These are phyloP conservation scores for Myoxocephalus aenaeus DNA, from an alignment of 2,797 vertebrate genomes.

Conservation along the genomic window DNA sequence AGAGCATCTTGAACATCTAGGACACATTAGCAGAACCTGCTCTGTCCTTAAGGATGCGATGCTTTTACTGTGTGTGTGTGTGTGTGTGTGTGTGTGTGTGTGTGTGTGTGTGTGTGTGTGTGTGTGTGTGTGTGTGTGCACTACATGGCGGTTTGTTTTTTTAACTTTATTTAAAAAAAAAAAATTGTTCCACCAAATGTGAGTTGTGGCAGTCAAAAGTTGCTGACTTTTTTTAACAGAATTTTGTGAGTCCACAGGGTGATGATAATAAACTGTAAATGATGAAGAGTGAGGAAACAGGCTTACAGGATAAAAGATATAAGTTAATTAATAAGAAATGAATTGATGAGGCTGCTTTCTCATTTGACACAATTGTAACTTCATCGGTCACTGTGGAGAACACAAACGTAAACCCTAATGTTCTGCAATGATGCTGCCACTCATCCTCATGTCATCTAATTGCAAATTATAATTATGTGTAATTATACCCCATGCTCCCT, in stretches of 20 bases:
- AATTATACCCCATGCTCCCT: slow-evolving; percentile 28
- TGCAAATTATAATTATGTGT: slow-evolving; percentile 43
- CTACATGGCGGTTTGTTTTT: neutral
- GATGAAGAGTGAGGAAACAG: neutral
- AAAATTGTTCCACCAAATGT: neutral
- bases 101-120: neutral
- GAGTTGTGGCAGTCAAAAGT: neutral
- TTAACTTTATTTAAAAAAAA: too few species aligned
- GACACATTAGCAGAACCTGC: neutral
- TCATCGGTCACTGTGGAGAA: neutral
- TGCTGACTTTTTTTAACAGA: neutral
- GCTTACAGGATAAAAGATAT: neutral
- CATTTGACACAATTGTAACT: neutral
- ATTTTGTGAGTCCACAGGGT: neutral
- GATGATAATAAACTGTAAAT: too few species aligned
- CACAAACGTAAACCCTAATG: slow-evolving; percentile 8
- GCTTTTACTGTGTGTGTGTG: neutral
- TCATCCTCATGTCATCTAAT: neutral
- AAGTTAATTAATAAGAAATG: neutral
- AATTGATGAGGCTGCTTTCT: neutral
- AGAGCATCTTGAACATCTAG: neutral
- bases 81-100: neutral
- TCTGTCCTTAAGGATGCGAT: neutral
- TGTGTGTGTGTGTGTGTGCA: neutral
- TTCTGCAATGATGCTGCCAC: slow-evolving; percentile 1